These are phyloP conservation scores for Diprion similis DNA, from an alignment of 1,140 invertebrate genomes.

Conservation along the genomic window DNA sequence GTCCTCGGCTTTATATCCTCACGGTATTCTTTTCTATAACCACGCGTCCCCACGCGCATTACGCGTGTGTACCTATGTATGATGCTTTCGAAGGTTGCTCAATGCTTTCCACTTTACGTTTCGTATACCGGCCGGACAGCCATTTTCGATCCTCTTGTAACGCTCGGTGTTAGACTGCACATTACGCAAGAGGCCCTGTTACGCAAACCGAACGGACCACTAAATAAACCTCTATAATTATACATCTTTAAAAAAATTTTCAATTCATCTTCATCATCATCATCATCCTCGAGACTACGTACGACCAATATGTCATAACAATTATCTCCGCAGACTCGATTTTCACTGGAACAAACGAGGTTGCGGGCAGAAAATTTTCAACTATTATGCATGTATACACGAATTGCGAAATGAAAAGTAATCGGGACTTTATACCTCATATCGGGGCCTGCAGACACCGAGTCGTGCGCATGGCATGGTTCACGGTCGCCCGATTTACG, in stretches of 20 bases:
- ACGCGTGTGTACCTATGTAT: conserved; percentile 24
- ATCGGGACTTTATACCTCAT: too few species aligned
- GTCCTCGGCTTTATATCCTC: not conserved
- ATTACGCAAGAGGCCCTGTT: not conserved
- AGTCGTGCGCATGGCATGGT: not conserved
- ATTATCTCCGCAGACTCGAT: not conserved
- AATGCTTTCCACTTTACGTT: conserved; percentile 23
- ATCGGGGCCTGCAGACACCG: too few species aligned
- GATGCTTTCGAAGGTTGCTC: conserved; percentile 48
- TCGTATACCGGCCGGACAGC: conserved; percentile 33
- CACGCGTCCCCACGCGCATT: not conserved
- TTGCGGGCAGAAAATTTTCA: not conserved
- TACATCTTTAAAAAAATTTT: not conserved
- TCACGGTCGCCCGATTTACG: conserved; percentile 45
- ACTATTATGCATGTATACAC: too few species aligned
- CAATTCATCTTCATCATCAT: too few species aligned
- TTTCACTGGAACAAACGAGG: not conserved
- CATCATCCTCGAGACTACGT: too few species aligned
- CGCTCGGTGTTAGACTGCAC: not conserved
- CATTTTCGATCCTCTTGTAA: conserved; percentile 42
- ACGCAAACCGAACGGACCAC: not conserved
- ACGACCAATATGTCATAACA: too few species aligned
- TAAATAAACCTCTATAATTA: not conserved
- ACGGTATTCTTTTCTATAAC: not conserved
- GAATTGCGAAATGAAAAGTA: too few species aligned